Percentiles rank a stretch among this genome's conserved stretches.
These are phyloP conservation scores for Siderastrea siderea DNA, from an alignment of 92 coral and sea anemone species.

Conservation along the genomic window DNA sequence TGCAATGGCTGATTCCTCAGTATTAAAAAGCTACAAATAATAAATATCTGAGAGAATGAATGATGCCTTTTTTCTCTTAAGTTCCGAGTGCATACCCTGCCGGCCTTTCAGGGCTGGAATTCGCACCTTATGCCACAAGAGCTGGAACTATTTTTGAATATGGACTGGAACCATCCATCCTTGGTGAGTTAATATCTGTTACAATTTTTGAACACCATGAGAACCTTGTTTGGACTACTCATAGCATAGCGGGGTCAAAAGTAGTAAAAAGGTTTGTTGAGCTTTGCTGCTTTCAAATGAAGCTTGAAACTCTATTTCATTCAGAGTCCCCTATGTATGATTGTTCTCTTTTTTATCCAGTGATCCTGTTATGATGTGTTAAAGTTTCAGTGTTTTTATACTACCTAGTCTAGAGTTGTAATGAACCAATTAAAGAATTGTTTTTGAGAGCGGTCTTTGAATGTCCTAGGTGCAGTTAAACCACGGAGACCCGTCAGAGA, in stretches of 20 bases:
- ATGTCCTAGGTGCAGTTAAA: slow-evolving; percentile 85
- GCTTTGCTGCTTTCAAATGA: no score
- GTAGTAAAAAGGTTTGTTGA: no score
- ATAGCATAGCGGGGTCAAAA: no score
- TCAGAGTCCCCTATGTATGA: no score
- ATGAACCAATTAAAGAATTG: background rate
- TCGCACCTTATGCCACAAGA: slow-evolving; percentile 76
- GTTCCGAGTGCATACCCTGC: slow-evolving; percentile 77
- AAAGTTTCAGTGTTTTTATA: no score
- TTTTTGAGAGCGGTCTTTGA: background rate
- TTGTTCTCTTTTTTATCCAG: no score
- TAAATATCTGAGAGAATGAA: no score
- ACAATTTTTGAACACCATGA: background rate
- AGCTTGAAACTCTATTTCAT: no score
- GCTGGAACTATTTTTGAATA: slow-evolving; percentile 82
- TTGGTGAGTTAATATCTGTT: slow-evolving; percentile 23
- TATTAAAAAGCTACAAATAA: no score
- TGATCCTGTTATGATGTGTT: no score
- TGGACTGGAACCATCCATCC: slow-evolving; percentile 82
- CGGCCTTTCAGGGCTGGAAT: slow-evolving; percentile 79
- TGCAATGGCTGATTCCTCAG: no score
- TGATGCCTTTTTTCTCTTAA: background rate
- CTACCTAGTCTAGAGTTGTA: background rate
- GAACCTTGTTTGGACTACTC: background rate
- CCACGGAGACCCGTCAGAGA: slow-evolving; percentile 91